These are phyloP conservation scores for Brachionus koreanus DNA, from an alignment of 1,140 invertebrate species.

Conservation along the genomic window DNA sequence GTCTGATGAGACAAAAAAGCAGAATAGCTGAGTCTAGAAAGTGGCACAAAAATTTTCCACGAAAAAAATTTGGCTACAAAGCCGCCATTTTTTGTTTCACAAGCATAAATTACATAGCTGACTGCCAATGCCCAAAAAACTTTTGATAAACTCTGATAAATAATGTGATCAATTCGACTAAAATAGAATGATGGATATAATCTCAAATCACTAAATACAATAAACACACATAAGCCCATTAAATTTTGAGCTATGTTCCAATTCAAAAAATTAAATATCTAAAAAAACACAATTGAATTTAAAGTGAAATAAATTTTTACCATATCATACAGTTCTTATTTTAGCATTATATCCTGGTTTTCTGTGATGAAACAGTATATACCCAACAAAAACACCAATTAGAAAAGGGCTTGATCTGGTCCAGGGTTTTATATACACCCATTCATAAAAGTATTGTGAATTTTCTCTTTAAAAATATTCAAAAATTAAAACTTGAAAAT, in stretches of 20 bases:
- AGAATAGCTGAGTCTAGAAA: conserved; percentile 1
- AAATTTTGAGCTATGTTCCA: conserved; percentile 16
- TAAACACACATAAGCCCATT: background rate
- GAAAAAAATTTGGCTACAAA: conserved; percentile 54
- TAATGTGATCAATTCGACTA: conserved; percentile 15
- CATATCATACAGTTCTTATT: background rate
- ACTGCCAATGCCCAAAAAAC: background rate
- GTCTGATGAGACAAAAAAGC: conserved; percentile 24
- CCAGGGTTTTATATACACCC: conserved; percentile 74
- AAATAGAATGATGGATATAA: background rate
- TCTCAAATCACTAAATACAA: background rate
- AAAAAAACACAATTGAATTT: background rate
- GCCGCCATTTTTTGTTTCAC: conserved; percentile 18
- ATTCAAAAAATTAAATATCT: conserved; percentile 6
- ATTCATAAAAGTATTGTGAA: conserved; percentile 51
- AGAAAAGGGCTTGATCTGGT: conserved; percentile 61
- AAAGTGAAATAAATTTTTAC: background rate
- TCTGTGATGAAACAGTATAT: conserved; percentile 46
- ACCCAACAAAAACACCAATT: conserved; percentile 60
- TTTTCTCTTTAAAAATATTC: background rate
- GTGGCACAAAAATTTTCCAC: background rate
- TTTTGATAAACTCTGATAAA: conserved; percentile 19
- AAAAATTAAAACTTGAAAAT: background rate
- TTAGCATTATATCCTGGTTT: background rate
- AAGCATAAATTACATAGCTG: conserved; percentile 33